phyloP scores from a whole-genome alignment of 1,140 invertebrate species.

The Aphidius ervi region DNA sequence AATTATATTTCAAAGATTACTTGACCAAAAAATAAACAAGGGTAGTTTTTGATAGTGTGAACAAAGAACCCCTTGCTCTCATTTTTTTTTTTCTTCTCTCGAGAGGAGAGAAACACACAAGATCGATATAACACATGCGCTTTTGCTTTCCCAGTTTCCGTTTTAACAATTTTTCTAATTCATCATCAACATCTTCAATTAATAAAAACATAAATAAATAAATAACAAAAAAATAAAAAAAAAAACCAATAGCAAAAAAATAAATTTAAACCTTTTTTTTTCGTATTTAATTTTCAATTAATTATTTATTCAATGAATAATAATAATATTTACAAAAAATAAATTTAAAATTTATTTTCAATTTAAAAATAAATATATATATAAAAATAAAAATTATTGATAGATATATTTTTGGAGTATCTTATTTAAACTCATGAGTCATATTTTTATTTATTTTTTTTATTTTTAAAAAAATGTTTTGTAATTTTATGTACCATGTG shows the following conservation, averaged over 20 bases:
- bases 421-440: not conserved
- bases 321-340: no score
- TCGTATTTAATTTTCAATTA: no score
- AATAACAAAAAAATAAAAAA: not conserved
- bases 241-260: not conserved
- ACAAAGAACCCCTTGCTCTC: no score
- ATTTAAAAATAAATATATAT: not conserved
- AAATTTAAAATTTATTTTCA: not conserved
- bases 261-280: not conserved
- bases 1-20: no score
- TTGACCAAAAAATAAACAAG: no score
- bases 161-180: conserved; percentile 4
- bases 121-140: conserved; percentile 23
- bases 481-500: conserved; percentile 13
- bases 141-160: conserved; percentile 13
- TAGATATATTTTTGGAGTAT: not conserved
- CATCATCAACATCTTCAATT: not conserved
- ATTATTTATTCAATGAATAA: no score
- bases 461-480: not conserved
- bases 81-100: no score
- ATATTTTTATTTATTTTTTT: not conserved
- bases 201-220: no score
- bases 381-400: not conserved
- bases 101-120: not conserved
- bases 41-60: no score